Evolutionary conservation across 2,797 vertebrate species (phyloP).

Genomic region (Pristis pectinata): DNA sequence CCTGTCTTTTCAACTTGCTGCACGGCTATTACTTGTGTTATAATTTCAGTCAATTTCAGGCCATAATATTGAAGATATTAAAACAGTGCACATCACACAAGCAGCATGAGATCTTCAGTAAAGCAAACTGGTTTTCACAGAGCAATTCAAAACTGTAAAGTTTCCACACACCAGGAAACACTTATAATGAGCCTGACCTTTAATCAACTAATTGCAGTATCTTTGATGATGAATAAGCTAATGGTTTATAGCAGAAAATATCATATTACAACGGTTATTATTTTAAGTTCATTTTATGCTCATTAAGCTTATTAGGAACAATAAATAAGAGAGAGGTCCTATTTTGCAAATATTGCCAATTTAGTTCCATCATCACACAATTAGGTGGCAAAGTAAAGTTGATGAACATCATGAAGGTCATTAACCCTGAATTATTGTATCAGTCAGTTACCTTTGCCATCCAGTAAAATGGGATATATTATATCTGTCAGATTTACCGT

Average conservation of each 20-base stretch:
- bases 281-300: slow-evolving; percentile 31
- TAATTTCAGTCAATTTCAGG: slow-evolving; percentile 30
- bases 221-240: slow-evolving; percentile 15
- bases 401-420: slow-evolving; percentile 48
- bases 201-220: slow-evolving; percentile 19
- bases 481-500: slow-evolving; percentile 46
- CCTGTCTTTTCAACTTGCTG: neutral
- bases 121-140: neutral
- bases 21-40: neutral
- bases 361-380: slow-evolving; percentile 57
- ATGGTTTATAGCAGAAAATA: slow-evolving; percentile 17
- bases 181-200: slow-evolving; percentile 24
- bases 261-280: slow-evolving; percentile 29
- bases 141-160: slow-evolving; percentile 7
- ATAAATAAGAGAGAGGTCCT: slow-evolving; percentile 23
- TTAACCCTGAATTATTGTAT: slow-evolving; percentile 35
- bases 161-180: slow-evolving; percentile 12
- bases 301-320: slow-evolving; percentile 21
- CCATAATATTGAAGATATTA: slow-evolving; percentile 26
- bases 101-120: neutral
- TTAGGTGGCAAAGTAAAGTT: slow-evolving; percentile 57
- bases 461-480: slow-evolving; percentile 28
- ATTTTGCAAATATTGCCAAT: slow-evolving; percentile 53
- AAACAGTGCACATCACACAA: neutral
- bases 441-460: slow-evolving; percentile 28